Evolutionary conservation across 1,140 invertebrate genomes (phyloP).

Genomic region (Dreissena polymorpha): DNA sequence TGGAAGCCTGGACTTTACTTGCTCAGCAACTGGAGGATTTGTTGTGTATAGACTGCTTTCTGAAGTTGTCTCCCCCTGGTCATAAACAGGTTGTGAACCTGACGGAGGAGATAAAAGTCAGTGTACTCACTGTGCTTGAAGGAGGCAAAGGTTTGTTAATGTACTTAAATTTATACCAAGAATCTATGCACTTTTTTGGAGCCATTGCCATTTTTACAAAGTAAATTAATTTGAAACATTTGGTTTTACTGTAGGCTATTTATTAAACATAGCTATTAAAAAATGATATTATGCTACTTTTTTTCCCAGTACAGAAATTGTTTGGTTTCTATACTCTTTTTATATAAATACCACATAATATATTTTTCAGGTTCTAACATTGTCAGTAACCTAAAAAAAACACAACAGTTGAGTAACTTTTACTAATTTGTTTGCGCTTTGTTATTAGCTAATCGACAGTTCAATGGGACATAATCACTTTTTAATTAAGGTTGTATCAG

Average conservation of each 20-base stretch:
- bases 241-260: too few relatives aligned
- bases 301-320: too few relatives aligned
- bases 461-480: slow-evolving; percentile 82
- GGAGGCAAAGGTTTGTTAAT: slow-evolving; percentile 86
- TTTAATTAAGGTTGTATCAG: slow-evolving; percentile 79
- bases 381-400: background rate
- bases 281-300: too few relatives aligned
- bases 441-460: background rate
- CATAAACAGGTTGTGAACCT: slow-evolving; percentile 4
- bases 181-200: too few relatives aligned
- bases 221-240: too few relatives aligned
- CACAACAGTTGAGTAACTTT: background rate
- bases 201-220: too few relatives aligned
- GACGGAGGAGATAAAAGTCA: slow-evolving; percentile 64
- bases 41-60: slow-evolving; percentile 85
- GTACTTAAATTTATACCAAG: too few relatives aligned
- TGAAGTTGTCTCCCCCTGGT: slow-evolving; percentile 61
- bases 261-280: too few relatives aligned
- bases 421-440: background rate
- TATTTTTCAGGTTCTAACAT: too few relatives aligned
- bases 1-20: slow-evolving; percentile 91
- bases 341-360: too few relatives aligned
- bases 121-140: slow-evolving; percentile 83
- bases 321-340: too few relatives aligned
- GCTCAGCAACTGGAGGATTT: slow-evolving; percentile 95